A percentile compares a stretch with the other conserved stretches of the same genome.
phyloP scores from a whole-genome alignment of 2,888 invertebrate genomes.

The Dicranocentrus wangi region DNA sequence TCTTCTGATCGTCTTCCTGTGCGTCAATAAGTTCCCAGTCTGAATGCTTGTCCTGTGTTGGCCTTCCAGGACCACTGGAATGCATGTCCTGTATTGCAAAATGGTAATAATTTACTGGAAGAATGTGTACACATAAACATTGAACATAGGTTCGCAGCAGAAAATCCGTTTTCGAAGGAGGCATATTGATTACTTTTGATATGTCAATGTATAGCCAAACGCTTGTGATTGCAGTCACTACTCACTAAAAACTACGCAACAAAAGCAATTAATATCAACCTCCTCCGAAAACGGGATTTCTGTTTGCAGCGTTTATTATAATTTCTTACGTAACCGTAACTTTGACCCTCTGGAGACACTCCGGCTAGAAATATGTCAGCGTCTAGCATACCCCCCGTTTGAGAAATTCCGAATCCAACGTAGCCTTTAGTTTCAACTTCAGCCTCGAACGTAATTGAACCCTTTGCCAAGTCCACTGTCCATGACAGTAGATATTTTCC shows the following conservation, averaged over 20 bases:
- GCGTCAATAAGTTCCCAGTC: constrained; percentile 73
- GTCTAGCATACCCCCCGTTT: constrained; percentile 20
- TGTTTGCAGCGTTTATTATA: too few relatives aligned
- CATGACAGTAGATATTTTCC: constrained; percentile 11
- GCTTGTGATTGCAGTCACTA: too few relatives aligned
- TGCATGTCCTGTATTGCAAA: constrained; percentile 72
- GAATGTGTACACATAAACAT: neutral
- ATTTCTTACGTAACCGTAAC: constrained; percentile 10
- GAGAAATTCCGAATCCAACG: constrained; percentile 31
- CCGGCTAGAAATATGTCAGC: constrained; percentile 44
- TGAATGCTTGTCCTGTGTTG: constrained; percentile 73
- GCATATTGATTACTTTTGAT: too few relatives aligned
- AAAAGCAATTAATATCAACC: too few relatives aligned
- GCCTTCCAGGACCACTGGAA: constrained; percentile 68
- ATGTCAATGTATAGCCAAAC: too few relatives aligned
- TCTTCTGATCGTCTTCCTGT: constrained; percentile 73
- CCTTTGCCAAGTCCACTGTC: neutral
- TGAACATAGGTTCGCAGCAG: neutral
- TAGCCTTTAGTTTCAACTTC: constrained; percentile 8
- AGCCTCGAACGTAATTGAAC: constrained; percentile 9
- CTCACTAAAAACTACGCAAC: too few relatives aligned
- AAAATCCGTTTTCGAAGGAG: neutral
- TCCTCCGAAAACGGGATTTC: too few relatives aligned
- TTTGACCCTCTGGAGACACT: neutral
- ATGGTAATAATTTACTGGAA: neutral